Evolutionary conservation across 2,888 invertebrate genomes (phyloP).

Genomic region (Orgyia antiqua): DNA sequence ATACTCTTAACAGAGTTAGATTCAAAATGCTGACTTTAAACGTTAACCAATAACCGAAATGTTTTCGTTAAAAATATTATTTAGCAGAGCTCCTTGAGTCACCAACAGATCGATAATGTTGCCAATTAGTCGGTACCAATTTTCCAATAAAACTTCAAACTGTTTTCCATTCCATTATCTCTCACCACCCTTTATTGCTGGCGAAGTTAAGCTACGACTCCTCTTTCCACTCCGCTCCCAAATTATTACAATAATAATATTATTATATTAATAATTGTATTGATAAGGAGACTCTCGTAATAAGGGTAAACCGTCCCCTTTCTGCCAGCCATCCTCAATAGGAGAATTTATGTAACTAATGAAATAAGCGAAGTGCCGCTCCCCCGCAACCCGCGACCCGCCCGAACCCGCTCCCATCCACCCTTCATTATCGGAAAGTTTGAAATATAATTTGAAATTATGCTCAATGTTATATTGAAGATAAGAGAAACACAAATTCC

Average conservation of each 20-base stretch:
- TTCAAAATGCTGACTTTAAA: slow-evolving; percentile 27
- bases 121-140: slow-evolving; percentile 76
- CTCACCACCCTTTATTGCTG: slow-evolving; percentile 74
- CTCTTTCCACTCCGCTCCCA: slow-evolving; percentile 65
- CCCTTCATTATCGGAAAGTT: slow-evolving; percentile 79
- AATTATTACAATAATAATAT: slow-evolving; percentile 79
- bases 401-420: slow-evolving; percentile 58
- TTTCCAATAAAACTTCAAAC: slow-evolving; percentile 78
- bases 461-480: slow-evolving; percentile 79
- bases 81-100: slow-evolving; percentile 46
- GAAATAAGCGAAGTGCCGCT: slow-evolving; percentile 75
- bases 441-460: slow-evolving; percentile 79
- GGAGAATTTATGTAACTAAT: slow-evolving; percentile 79
- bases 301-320: slow-evolving; percentile 78
- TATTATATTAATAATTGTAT: slow-evolving; percentile 79
- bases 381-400: slow-evolving; percentile 40
- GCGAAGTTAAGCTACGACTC: slow-evolving; percentile 74
- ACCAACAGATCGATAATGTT: slow-evolving; percentile 69
- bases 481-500: slow-evolving; percentile 79
- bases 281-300: slow-evolving; percentile 79
- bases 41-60: slow-evolving; percentile 30
- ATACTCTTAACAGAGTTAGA: slow-evolving; percentile 32
- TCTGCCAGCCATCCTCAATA: slow-evolving; percentile 77
- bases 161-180: slow-evolving; percentile 79
- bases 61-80: slow-evolving; percentile 47